Percentiles rank a stretch among this genome's conserved stretches.
These are phyloP conservation scores for Brotula barbata DNA, from an alignment of 2,797 vertebrate genomes.

Conservation along the genomic window DNA sequence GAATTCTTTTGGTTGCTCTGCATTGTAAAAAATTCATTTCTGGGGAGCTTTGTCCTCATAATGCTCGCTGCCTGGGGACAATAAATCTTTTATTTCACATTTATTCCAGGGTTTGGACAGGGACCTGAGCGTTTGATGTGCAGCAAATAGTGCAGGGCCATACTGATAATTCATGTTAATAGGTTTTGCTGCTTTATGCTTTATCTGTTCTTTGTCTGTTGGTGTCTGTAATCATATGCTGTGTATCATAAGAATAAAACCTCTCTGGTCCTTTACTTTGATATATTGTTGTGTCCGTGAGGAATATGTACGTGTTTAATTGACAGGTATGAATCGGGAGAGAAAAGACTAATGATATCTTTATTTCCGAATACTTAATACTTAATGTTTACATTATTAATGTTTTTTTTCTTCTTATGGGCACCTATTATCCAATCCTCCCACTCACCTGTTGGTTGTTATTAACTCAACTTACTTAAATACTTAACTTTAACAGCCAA, in stretches of 20 bases:
- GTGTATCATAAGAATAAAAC: conserved; percentile 4
- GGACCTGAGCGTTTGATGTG: conserved; percentile 28
- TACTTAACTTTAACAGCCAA: neutral
- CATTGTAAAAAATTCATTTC: conserved; percentile 20
- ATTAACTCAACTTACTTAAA: too few relatives aligned
- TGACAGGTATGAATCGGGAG: conserved; percentile 14
- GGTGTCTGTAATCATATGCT: conserved; percentile 12
- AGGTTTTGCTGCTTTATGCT: conserved; percentile 38
- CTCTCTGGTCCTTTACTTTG: conserved; percentile 8
- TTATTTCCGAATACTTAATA: neutral
- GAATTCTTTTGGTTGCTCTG: conserved; percentile 31
- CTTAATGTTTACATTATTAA: too few relatives aligned
- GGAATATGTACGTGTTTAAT: conserved; percentile 13
- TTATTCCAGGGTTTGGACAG: conserved; percentile 51
- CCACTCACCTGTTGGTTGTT: conserved; percentile 13
- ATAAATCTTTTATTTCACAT: conserved; percentile 72
- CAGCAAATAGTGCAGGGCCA: conserved; percentile 36
- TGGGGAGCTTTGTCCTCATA: conserved; percentile 36
- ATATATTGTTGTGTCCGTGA: conserved; percentile 26
- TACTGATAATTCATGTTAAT: conserved; percentile 41
- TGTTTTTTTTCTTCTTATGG: neutral
- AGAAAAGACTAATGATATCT: conserved; percentile 21
- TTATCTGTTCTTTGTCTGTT: conserved; percentile 24
- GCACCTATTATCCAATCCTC: neutral
- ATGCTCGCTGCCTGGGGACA: conserved; percentile 28